These are phyloP conservation scores for Anolis sagrei DNA, from an alignment of 2,113 vertebrate genomes.

Conservation along the genomic window DNA sequence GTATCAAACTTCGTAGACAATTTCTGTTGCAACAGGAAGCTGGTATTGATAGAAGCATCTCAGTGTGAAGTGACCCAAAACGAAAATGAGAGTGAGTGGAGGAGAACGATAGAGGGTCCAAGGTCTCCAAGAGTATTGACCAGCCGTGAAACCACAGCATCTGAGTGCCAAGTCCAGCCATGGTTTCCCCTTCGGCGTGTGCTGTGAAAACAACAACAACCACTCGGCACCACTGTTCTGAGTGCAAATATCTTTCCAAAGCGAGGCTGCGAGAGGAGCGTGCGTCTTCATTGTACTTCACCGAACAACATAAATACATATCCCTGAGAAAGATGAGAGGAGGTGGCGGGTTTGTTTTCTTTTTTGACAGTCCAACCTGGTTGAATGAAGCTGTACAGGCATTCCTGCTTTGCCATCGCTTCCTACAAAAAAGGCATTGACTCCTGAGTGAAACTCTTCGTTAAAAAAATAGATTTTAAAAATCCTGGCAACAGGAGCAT, in stretches of 20 bases:
- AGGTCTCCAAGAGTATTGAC: constrained; percentile 26
- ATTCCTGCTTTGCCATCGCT: constrained; percentile 73
- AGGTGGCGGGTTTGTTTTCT: constrained; percentile 13
- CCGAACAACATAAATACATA: constrained; percentile 75
- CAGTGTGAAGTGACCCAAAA: constrained; percentile 37
- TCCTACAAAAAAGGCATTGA: constrained; percentile 68
- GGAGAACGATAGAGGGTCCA: not conserved
- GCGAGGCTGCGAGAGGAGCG: constrained; percentile 72
- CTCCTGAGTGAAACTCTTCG: constrained; percentile 76
- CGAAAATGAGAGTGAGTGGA: constrained; percentile 22
- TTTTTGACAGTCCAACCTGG: constrained; percentile 53
- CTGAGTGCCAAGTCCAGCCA: constrained; percentile 58
- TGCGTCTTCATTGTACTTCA: constrained; percentile 73
- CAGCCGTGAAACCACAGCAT: constrained; percentile 43
- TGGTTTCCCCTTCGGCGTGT: constrained; percentile 59
- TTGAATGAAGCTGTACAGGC: constrained; percentile 58
- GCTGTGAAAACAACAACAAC: constrained; percentile 48
- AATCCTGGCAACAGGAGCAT: constrained; percentile 57
- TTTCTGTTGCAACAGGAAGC: constrained; percentile 54
- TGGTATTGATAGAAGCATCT: constrained; percentile 52
- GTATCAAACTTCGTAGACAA: constrained; percentile 32
- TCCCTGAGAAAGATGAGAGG: constrained; percentile 82
- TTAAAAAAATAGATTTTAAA: not conserved
- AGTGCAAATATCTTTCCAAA: constrained; percentile 78
- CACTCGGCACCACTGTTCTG: constrained; percentile 59